Evolutionary conservation across 1,140 invertebrate genomes (phyloP).

Genomic region (Nebria ingens): DNA sequence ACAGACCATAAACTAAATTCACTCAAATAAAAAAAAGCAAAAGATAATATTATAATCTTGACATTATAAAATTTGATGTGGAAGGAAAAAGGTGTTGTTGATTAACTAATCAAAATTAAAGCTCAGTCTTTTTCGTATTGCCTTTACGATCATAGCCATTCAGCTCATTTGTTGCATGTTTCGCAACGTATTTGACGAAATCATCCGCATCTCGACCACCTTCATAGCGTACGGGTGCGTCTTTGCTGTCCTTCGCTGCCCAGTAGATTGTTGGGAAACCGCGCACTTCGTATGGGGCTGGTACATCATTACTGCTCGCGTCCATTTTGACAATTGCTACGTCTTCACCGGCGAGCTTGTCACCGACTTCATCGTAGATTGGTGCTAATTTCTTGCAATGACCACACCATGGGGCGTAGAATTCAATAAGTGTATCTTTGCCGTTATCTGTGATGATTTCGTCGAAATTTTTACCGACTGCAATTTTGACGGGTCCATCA

Average conservation of each 20-base stretch:
- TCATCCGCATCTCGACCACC: constrained; percentile 91
- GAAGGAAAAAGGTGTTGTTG: background rate
- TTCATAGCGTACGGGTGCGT: constrained; percentile 82
- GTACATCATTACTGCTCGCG: constrained; percentile 97
- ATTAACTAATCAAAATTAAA: constrained; percentile 37
- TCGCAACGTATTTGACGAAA: constrained; percentile 92
- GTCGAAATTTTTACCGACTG: constrained; percentile 95
- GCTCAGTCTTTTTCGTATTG: constrained; percentile 73
- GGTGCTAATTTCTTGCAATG: constrained; percentile 96
- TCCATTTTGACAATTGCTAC: constrained; percentile 96
- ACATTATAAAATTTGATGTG: background rate
- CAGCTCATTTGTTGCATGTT: constrained; percentile 81
- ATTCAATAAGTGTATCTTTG: constrained; percentile 93
- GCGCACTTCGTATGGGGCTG: constrained; percentile 79
- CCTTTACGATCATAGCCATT: constrained; percentile 83
- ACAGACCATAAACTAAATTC: background rate
- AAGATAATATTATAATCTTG: no score
- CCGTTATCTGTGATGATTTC: constrained; percentile 84
- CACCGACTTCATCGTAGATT: constrained; percentile 86
- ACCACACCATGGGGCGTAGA: constrained; percentile 98
- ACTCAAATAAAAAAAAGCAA: background rate
- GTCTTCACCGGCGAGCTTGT: constrained; percentile 80
- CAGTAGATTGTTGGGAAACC: constrained; percentile 98
- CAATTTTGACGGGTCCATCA: constrained; percentile 76
- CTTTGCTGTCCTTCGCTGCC: constrained; percentile 76